A percentile compares a stretch with the other conserved stretches of the same genome.
Conservation (phyloP, 2,113 vertebrate genomes). For the Podarcis cretensis region DNA sequence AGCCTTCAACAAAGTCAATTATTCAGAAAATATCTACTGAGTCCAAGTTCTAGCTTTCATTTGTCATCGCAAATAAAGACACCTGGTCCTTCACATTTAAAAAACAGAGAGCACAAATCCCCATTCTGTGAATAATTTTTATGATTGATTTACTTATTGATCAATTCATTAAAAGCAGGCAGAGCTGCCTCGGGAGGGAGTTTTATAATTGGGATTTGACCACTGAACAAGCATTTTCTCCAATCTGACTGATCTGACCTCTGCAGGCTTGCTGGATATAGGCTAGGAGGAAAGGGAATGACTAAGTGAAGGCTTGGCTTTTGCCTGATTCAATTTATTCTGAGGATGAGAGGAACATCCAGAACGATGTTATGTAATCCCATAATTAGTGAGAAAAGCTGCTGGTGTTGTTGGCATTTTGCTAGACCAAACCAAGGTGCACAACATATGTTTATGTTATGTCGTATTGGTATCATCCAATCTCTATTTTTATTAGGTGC, state of each 20-base stretch:
- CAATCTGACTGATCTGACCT: neutral
- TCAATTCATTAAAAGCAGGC: too few relatives aligned
- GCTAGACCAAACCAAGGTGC: neutral
- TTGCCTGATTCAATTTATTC: neutral
- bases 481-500: neutral
- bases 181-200: too few relatives aligned
- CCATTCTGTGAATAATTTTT: too few relatives aligned
- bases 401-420: neutral
- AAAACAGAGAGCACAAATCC: too few relatives aligned
- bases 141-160: too few relatives aligned
- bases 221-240: neutral
- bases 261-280: neutral
- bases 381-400: neutral
- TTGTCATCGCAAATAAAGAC: neutral
- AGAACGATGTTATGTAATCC: neutral
- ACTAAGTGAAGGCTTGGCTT: neutral
- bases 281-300: neutral
- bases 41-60: neutral
- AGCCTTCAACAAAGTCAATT: conserved; percentile 29
- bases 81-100: neutral
- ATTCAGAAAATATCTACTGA: conserved; percentile 15
- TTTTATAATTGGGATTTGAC: neutral
- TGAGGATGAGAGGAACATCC: too few relatives aligned
- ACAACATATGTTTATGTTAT: neutral
- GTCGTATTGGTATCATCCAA: neutral